Conservation (phyloP, 2,888 invertebrate genomes). For the Pogonocherus hispidulus region DNA sequence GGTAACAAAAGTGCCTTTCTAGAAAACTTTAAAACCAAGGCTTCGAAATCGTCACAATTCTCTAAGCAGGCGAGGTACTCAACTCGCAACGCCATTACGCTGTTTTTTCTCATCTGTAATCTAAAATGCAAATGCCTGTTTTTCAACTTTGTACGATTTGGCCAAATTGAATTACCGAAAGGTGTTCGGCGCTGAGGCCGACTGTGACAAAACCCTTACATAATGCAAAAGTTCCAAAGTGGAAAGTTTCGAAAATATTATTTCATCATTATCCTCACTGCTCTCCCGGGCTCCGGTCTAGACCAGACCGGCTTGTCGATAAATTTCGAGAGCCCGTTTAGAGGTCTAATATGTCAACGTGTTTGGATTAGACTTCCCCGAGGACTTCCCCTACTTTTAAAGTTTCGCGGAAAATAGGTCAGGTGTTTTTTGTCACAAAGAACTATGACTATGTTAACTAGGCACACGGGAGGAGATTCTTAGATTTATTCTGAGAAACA, state of each 20-base stretch:
- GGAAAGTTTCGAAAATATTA: slow-evolving; percentile 20
- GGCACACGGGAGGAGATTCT: too few relatives aligned
- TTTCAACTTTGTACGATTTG: slow-evolving; percentile 37
- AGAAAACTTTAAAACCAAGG: too few relatives aligned
- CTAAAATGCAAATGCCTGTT: slow-evolving; percentile 45
- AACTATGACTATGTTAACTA: too few relatives aligned
- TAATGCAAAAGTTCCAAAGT: slow-evolving; percentile 17
- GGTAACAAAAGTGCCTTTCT: too few relatives aligned
- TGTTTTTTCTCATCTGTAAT: slow-evolving; percentile 33
- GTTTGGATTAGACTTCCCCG: neutral
- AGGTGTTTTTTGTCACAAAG: too few relatives aligned
- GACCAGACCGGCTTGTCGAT: neutral
- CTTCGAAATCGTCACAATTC: too few relatives aligned
- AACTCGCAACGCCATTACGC: slow-evolving; percentile 27
- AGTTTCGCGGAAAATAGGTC: too few relatives aligned
- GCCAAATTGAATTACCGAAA: slow-evolving; percentile 33
- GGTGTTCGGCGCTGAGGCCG: neutral
- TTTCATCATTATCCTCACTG: slow-evolving; percentile 8
- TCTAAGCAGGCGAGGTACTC: neutral
- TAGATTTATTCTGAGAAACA: too few relatives aligned
- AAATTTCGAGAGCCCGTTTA: neutral
- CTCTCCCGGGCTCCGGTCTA: neutral
- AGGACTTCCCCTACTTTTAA: too few relatives aligned
- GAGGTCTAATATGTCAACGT: neutral
- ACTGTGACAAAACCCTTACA: slow-evolving; percentile 12